A percentile compares a stretch with the other conserved stretches of the same genome.
These are phyloP conservation scores for Diadophis punctatus DNA, from an alignment of 2,113 vertebrate species.

Conservation along the genomic window DNA sequence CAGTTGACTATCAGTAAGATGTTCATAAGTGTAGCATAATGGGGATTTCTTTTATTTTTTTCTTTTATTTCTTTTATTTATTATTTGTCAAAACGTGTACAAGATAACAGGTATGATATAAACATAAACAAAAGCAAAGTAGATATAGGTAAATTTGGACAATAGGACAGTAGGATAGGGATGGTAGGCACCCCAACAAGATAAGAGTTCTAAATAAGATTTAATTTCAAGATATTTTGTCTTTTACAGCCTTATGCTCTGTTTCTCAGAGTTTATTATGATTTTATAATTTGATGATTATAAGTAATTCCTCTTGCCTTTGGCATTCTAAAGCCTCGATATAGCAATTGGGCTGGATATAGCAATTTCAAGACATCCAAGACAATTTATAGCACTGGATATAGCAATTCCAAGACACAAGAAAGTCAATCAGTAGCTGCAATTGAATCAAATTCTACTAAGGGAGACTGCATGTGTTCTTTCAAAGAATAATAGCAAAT, in stretches of 20 bases:
- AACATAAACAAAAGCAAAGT: too few species aligned
- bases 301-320: neutral
- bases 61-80: too few species aligned
- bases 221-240: neutral
- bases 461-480: slow-evolving; percentile 40
- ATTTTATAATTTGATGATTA: neutral
- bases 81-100: too few species aligned
- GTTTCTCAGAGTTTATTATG: neutral
- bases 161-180: too few species aligned
- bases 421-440: neutral
- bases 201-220: neutral
- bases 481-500: slow-evolving; percentile 23
- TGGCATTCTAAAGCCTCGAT: neutral
- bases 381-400: neutral
- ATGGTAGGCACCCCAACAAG: too few species aligned
- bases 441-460: slow-evolving; percentile 27
- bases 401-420: neutral
- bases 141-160: too few species aligned
- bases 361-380: neutral
- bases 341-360: neutral
- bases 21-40: neutral
- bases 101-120: too few species aligned
- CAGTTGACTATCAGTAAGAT: neutral
- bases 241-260: neutral
- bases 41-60: neutral